Percentiles rank a stretch among this genome's conserved stretches.
Evolutionary conservation across 92 coral and sea anemone genomes (phyloP).

Genomic region (Palythoa grandiflora): DNA sequence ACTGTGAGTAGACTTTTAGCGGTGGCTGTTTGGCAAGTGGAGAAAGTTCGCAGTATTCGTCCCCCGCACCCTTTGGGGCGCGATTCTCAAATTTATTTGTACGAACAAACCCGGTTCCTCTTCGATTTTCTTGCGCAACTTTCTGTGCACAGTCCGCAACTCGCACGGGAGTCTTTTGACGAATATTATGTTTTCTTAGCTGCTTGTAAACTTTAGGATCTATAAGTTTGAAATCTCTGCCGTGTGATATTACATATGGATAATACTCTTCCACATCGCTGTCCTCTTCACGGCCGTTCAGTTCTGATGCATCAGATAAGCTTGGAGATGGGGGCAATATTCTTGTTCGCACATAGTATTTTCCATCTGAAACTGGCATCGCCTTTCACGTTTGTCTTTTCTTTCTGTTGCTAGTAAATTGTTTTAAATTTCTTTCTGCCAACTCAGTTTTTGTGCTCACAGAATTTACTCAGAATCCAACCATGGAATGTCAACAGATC

Average conservation of each 20-base stretch:
- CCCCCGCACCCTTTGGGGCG: slow-evolving; percentile 60
- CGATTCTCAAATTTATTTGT: slow-evolving; percentile 29
- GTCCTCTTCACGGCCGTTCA: slow-evolving; percentile 59
- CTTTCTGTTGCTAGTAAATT: slow-evolving; percentile 5
- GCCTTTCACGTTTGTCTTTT: slow-evolving; percentile 49
- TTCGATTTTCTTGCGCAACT: slow-evolving; percentile 60
- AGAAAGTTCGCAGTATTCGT: slow-evolving; percentile 88
- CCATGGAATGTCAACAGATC: slow-evolving; percentile 42
- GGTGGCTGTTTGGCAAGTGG: slow-evolving; percentile 87
- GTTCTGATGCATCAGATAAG: slow-evolving; percentile 36
- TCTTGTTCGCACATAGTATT: slow-evolving; percentile 46
- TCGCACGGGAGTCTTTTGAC: slow-evolving; percentile 65
- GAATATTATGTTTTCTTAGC: slow-evolving; percentile 86
- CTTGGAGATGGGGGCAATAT: slow-evolving; percentile 44
- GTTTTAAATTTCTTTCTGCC: slow-evolving; percentile 24
- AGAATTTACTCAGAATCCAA: neutral
- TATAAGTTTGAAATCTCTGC: slow-evolving; percentile 79
- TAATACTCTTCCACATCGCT: slow-evolving; percentile 84
- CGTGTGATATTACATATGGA: slow-evolving; percentile 90
- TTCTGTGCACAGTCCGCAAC: slow-evolving; percentile 84
- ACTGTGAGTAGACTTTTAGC: slow-evolving; percentile 58
- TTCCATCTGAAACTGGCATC: slow-evolving; percentile 54
- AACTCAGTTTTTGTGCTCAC: neutral
- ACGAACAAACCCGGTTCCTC: slow-evolving; percentile 43
- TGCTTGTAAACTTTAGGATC: slow-evolving; percentile 93